phyloP scores from a whole-genome alignment of 2,113 vertebrate genomes.

The Gymnobelideus leadbeateri region DNA sequence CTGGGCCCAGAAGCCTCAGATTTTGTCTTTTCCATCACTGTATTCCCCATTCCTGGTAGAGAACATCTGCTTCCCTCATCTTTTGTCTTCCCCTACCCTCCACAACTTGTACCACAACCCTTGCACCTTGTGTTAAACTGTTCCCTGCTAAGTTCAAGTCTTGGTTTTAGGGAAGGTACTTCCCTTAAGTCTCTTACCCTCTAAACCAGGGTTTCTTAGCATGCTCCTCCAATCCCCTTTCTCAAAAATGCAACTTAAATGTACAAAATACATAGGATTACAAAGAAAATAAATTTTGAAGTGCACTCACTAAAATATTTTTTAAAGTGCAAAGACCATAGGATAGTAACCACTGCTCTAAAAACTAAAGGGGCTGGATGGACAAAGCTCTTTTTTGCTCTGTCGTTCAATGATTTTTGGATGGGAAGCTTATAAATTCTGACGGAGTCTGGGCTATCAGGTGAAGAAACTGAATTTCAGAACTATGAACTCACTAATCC shows the following conservation, averaged over 20 bases:
- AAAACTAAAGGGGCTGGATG: not conserved
- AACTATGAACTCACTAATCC: not conserved
- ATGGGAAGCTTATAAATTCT: not conserved
- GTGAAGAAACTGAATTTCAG: not conserved
- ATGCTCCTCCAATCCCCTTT: not conserved
- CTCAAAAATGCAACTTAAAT: not conserved
- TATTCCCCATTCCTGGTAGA: not conserved
- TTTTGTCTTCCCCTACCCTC: not conserved
- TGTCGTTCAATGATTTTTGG: not conserved
- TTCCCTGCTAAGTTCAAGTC: not conserved
- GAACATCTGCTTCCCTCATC: not conserved
- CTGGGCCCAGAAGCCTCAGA: not conserved
- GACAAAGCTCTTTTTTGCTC: not conserved
- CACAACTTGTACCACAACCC: not conserved
- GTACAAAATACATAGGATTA: not conserved
- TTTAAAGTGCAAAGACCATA: not conserved
- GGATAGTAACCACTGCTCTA: not conserved
- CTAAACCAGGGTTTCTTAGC: not conserved
- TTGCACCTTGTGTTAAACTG: not conserved
- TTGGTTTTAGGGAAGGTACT: not conserved
- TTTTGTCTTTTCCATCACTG: not conserved
- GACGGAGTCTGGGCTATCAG: not conserved
- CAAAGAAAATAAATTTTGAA: not conserved
- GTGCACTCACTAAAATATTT: not conserved
- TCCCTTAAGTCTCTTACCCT: not conserved